Evolutionary conservation across 2,797 vertebrate species (phyloP), one percentile per base, ranked within the genome.

Genomic region (Poeciliopsis presidionis): DNA sequence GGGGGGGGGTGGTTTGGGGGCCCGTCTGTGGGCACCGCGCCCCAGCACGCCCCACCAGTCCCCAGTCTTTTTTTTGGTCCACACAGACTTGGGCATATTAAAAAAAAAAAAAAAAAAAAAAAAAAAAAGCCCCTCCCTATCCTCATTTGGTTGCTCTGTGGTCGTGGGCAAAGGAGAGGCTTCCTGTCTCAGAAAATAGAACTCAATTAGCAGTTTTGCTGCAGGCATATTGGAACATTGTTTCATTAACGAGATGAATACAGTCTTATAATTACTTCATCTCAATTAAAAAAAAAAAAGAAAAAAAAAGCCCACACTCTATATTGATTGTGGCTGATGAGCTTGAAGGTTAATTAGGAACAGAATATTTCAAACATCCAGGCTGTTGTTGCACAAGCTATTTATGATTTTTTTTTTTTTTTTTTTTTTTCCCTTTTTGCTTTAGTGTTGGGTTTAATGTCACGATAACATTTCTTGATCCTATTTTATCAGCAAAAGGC

Each of bases 271-370:
- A 96, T 95, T 94, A 96, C 93, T 93, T 91, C 90, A 91, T 93
- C 93, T 95, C 93, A 93, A 93, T 94, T 41, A 41, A 41, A 41
- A 46, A 46, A 46, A 45, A 13, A 45, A 45, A 3, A 13, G 3
- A 2, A 51, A 93, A 90, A 90, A 90, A 90, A 86, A 80, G 84
- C 57, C 89, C 83, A 79, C 88, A 88, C 86, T 91, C 91, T 87
- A 74, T 95, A 96, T 96, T 93, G 95, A 96, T 96, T 91, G 93
- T 89, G 90, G 89, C 90, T 93, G 94, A 94, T 94, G 93, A 95
- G 92, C 91, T 94, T 93, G 93, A 93, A 95, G 94, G 95, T 95
- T 95, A 96, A 96, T 95, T 95, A 93, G 92, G 90, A 95, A 91
- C 92, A 90, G 81, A 88, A 86, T 89, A 91, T 92, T 93, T 88